Conservation (phyloP, 1,140 invertebrate species). For the Hypothenemus hampei region DNA sequence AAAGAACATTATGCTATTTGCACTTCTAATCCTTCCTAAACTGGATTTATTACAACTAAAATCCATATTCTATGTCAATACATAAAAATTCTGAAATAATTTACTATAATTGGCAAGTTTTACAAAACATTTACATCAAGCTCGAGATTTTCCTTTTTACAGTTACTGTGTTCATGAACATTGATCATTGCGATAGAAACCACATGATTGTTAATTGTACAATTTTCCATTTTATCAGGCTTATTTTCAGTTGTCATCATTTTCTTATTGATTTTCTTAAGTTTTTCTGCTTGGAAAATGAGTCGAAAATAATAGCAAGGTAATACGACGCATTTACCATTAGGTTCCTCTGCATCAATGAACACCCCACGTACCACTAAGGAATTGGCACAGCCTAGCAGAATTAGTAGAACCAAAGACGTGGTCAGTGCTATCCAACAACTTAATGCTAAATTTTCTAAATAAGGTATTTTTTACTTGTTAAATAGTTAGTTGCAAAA, state of each 20-base stretch:
- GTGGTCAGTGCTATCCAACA: slow-evolving; percentile 71
- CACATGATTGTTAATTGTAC: slow-evolving; percentile 31
- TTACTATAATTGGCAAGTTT: too few species aligned
- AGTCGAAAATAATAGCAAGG: slow-evolving; percentile 74
- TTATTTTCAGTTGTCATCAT: slow-evolving; percentile 24
- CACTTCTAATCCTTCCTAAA: too few species aligned
- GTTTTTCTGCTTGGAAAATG: slow-evolving; percentile 63
- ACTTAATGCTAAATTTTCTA: slow-evolving; percentile 64
- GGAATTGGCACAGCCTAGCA: slow-evolving; percentile 79
- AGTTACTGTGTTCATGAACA: too few species aligned
- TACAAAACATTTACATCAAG: too few species aligned
- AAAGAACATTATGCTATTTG: too few species aligned
- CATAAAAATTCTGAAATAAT: too few species aligned
- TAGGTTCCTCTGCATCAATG: slow-evolving; percentile 75
- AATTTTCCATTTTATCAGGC: slow-evolving; percentile 39
- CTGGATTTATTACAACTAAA: too few species aligned
- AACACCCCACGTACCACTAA: slow-evolving; percentile 77
- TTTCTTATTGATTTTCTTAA: slow-evolving; percentile 49
- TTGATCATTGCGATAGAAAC: slow-evolving; percentile 15
- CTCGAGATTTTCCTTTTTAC: too few species aligned
- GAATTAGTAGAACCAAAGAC: slow-evolving; percentile 66
- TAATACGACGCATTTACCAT: slow-evolving; percentile 73
- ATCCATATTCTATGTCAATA: too few species aligned
- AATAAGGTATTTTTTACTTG: slow-evolving; percentile 24
- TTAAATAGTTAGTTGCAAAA: background rate